A percentile compares a stretch with the other conserved stretches of the same genome.
These are phyloP conservation scores for Coelogynopora nodosa DNA, from an alignment of 2,888 invertebrate species.

Conservation along the genomic window DNA sequence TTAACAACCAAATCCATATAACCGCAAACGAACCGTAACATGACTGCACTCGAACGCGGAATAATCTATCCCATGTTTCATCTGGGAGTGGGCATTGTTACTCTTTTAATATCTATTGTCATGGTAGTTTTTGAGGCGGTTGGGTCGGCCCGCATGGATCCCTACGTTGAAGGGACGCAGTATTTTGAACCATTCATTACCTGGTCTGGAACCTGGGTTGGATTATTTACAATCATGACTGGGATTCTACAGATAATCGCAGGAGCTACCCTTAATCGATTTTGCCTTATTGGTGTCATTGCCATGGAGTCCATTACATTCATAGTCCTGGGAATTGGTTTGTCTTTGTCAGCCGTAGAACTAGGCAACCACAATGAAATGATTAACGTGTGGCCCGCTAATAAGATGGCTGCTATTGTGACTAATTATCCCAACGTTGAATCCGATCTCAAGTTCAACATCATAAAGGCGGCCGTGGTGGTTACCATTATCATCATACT, in stretches of 20 bases:
- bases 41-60: neutral
- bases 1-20: too few relatives aligned
- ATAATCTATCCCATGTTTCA: neutral
- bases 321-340: neutral
- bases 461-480: neutral
- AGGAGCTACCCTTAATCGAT: neutral
- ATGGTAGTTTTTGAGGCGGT: neutral
- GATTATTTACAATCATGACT: neutral
- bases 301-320: neutral
- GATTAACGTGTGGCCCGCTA: neutral
- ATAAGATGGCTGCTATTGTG: neutral
- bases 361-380: neutral
- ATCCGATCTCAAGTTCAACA: neutral
- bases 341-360: neutral
- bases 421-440: neutral
- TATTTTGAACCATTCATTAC: neutral
- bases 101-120: neutral
- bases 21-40: neutral
- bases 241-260: neutral
- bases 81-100: neutral
- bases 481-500: neutral
- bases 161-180: too few relatives aligned
- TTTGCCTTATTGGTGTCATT: neutral
- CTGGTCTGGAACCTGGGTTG: neutral
- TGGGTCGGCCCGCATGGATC: too few relatives aligned